phyloP scores from a whole-genome alignment of 1,140 invertebrate species.

The Bicyclus anynana region DNA sequence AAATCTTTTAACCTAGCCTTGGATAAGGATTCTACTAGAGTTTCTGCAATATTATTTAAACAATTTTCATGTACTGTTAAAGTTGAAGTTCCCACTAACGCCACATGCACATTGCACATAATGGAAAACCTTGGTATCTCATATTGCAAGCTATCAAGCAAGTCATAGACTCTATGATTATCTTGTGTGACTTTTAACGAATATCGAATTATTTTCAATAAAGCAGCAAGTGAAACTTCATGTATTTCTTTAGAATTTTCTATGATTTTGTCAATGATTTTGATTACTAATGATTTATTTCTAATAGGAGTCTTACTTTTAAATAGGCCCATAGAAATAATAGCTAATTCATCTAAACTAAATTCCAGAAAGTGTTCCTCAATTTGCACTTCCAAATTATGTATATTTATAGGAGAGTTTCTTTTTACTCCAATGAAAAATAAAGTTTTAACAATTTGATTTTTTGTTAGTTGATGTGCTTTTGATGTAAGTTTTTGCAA shows the following conservation, averaged over 20 bases:
- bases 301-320: constrained; percentile 78
- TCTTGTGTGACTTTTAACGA: constrained; percentile 41
- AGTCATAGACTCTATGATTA: constrained; percentile 47
- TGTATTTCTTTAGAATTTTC: constrained; percentile 62
- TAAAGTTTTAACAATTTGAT: constrained; percentile 76
- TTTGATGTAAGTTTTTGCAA: constrained; percentile 73
- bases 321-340: constrained; percentile 80
- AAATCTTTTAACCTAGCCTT: constrained; percentile 80
- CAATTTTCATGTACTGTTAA: constrained; percentile 64
- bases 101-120: constrained; percentile 76
- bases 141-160: constrained; percentile 58
- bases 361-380: constrained; percentile 66
- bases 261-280: constrained; percentile 68
- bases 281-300: constrained; percentile 56
- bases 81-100: constrained; percentile 70
- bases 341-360: constrained; percentile 77
- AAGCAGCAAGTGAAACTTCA: constrained; percentile 74
- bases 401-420: constrained; percentile 69
- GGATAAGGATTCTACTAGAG: constrained; percentile 41
- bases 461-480: constrained; percentile 64
- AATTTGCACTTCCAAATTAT: constrained; percentile 78
- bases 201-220: constrained; percentile 78
- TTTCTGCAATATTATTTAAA: constrained; percentile 51
- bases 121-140: constrained; percentile 70
- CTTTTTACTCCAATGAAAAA: constrained; percentile 76